phyloP scores from a whole-genome alignment of 2,888 invertebrate genomes.

The Cyclophora albipunctata region DNA sequence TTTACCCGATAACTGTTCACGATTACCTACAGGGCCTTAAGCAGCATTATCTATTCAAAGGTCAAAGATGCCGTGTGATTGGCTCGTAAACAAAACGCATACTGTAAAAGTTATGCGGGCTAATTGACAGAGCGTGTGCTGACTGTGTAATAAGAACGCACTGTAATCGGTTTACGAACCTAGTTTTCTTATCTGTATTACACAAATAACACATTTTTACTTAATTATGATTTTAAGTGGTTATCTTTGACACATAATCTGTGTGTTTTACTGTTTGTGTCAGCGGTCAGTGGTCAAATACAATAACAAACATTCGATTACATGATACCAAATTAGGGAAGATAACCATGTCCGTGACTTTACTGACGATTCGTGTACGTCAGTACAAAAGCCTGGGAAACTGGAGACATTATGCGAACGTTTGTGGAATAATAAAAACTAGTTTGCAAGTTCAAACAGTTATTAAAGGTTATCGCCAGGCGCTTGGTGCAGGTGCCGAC shows the following conservation, averaged over 20 bases:
- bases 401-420: constrained; percentile 15
- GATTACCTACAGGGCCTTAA: too few relatives aligned
- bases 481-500: constrained; percentile 58
- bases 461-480: constrained; percentile 47
- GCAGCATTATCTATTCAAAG: constrained; percentile 18
- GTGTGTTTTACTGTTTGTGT: background rate
- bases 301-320: constrained; percentile 1
- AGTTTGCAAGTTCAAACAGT: constrained; percentile 37
- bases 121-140: constrained; percentile 47
- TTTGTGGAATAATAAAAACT: constrained; percentile 19
- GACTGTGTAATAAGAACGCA: constrained; percentile 37
- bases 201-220: constrained; percentile 2
- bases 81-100: constrained; percentile 39
- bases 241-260: constrained; percentile 5
- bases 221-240: background rate
- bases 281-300: too few relatives aligned
- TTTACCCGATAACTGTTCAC: too few relatives aligned
- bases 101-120: constrained; percentile 47
- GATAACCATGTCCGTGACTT: constrained; percentile 15
- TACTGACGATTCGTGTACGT: constrained; percentile 16
- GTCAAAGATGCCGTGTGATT: constrained; percentile 32
- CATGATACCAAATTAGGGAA: constrained; percentile 5
- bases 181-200: constrained; percentile 20
- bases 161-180: constrained; percentile 33
- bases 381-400: constrained; percentile 20